Evolutionary conservation across 2,113 vertebrate species (phyloP).

Genomic region (zebrafish (Danio rerio)): DNA sequence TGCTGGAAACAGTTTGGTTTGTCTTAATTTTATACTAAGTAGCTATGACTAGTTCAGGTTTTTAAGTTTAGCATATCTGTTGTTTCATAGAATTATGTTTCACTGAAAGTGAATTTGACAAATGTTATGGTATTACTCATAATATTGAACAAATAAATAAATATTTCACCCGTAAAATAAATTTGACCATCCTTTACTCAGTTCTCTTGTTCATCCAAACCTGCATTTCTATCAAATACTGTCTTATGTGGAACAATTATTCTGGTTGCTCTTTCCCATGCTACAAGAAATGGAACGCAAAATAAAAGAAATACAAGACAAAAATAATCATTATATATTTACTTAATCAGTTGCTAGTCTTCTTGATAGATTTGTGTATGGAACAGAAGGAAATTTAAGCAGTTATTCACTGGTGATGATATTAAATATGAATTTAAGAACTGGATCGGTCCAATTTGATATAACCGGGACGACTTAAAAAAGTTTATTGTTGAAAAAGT

Average conservation of each 20-base stretch:
- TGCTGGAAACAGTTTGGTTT: too few relatives aligned
- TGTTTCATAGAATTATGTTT: not conserved
- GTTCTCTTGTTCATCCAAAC: not conserved
- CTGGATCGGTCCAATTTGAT: not conserved
- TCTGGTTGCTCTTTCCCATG: not conserved
- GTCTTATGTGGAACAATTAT: not conserved
- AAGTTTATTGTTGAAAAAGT: too few relatives aligned
- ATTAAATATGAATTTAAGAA: not conserved
- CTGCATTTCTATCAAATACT: not conserved
- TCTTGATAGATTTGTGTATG: not conserved
- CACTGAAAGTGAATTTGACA: not conserved
- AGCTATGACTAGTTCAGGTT: not conserved
- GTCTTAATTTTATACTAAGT: not conserved
- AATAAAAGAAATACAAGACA: not conserved
- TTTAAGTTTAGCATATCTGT: conserved; percentile 5
- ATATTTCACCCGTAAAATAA: not conserved
- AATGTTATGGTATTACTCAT: not conserved
- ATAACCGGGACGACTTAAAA: too few relatives aligned
- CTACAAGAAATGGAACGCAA: not conserved
- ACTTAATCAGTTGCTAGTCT: not conserved
- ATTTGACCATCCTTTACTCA: not conserved
- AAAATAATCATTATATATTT: not conserved
- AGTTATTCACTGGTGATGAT: not conserved
- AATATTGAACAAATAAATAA: not conserved
- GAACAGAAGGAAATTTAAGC: not conserved